Base-by-base conservation (phyloP, 2,113 vertebrate species). In the Sclerurus mexicanus region DNA sequence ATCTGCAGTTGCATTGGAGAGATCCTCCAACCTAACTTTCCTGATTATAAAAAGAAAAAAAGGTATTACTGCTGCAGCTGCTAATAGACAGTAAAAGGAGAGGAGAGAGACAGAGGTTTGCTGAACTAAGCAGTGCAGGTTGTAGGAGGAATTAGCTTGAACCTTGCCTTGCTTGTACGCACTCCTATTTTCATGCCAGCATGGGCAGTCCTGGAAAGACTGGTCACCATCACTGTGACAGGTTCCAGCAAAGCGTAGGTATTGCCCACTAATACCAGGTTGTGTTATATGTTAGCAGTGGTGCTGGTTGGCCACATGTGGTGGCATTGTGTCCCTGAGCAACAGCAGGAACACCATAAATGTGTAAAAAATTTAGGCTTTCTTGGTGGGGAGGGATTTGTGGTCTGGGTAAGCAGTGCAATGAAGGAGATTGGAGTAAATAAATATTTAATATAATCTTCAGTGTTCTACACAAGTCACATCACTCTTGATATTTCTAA, bases 11-110 rank as follows among this genome's bases (percentile, higher is more conserved):
- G 96, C 88, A 87, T 1, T 35, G 75, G 79, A 73, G 83, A 96
- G 85, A 96, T 93, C 50, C 88, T 96, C 84, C 95, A 97, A 40
- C 58, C 69, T 79, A 96, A 96, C 88, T 97, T 81, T 47, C 81
- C n/a, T 92, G 55, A 83, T 79, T 95, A 94, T 27, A 85, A 68
- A 84, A 95, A 82, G 76, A 71, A 81, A 50, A 72, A 90, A 69
- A 46, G 18, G 7, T 42, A 79, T 95, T 95, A 91, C 87, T 93
- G 49, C 76, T 89, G 69, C 75, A 96, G 86, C 73, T 87, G 94
- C 81, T 94, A 91, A 95, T 67, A 96, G 87, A 87, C 59, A 84
- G 76, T 27, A 73, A 60, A 94, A 72, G 22, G 68, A 47, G n/a
- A 84, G 28, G 72, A 39, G 40, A 75, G 31, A 42, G 18, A 56